phyloP scores from a whole-genome alignment of 2,888 invertebrate species.

The Capitulum mitella region DNA sequence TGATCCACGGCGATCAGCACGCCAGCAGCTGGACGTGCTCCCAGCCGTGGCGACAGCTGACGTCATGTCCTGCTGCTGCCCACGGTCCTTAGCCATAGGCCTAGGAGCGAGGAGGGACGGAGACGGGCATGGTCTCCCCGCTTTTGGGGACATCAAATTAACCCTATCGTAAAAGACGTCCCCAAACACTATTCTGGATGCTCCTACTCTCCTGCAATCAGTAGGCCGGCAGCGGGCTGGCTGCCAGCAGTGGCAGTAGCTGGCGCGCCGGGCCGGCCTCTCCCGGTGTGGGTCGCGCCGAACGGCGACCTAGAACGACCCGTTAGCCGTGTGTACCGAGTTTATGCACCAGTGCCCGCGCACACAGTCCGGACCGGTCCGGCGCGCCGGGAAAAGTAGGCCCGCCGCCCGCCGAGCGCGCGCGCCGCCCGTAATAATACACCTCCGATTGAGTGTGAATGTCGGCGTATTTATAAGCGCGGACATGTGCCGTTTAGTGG shows the following conservation, averaged over 20 bases:
- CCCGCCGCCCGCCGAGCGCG: background rate
- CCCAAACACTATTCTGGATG: too few relatives aligned
- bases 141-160: too few relatives aligned
- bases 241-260: background rate
- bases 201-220: too few relatives aligned
- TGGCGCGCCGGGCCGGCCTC: background rate
- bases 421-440: background rate
- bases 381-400: conserved; percentile 14
- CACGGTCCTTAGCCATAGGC: too few relatives aligned
- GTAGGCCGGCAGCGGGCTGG: background rate
- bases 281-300: background rate
- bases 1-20: too few relatives aligned
- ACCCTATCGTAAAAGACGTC: too few relatives aligned
- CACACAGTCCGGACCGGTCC: background rate
- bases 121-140: too few relatives aligned
- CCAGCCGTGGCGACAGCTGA: too few relatives aligned
- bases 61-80: too few relatives aligned
- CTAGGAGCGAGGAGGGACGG: too few relatives aligned
- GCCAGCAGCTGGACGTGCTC: too few relatives aligned
- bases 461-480: background rate
- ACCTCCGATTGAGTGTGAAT: background rate
- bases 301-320: background rate
- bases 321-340: background rate
- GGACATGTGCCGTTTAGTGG: background rate
- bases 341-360: background rate